Percentiles rank a stretch among this genome's conserved stretches.
Conservation (phyloP, 2,888 invertebrate species). For the Pseudococcus longispinus region DNA sequence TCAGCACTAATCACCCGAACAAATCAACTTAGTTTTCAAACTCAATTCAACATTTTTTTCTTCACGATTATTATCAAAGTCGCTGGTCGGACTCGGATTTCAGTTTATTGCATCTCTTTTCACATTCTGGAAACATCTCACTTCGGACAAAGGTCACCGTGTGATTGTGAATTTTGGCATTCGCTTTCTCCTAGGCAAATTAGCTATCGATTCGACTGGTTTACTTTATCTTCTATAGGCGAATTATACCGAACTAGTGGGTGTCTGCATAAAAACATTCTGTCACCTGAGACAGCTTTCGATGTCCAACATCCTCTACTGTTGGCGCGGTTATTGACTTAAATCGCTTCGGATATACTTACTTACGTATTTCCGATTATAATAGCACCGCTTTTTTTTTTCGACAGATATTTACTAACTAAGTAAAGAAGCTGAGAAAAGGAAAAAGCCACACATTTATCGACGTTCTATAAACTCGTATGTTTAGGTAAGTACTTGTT, state of each 20-base stretch:
- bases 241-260: background rate
- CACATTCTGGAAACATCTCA: background rate
- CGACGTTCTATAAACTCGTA: background rate
- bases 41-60: no score
- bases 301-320: background rate
- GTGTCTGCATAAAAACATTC: background rate
- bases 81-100: no score
- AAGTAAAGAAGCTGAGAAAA: background rate
- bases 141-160: background rate
- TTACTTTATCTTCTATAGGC: background rate
- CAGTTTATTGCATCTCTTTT: background rate
- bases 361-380: background rate
- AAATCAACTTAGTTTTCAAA: no score
- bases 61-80: no score
- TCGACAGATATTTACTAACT: background rate
- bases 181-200: conserved; percentile 1
- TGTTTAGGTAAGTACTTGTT: background rate
- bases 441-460: background rate
- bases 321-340: background rate
- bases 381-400: background rate
- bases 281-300: background rate
- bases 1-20: no score
- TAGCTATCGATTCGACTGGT: background rate
- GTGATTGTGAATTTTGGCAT: background rate
- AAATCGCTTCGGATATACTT: background rate